These are phyloP conservation scores for Psylliodes chrysocephalus DNA, from an alignment of 2,888 invertebrate species.

Conservation along the genomic window DNA sequence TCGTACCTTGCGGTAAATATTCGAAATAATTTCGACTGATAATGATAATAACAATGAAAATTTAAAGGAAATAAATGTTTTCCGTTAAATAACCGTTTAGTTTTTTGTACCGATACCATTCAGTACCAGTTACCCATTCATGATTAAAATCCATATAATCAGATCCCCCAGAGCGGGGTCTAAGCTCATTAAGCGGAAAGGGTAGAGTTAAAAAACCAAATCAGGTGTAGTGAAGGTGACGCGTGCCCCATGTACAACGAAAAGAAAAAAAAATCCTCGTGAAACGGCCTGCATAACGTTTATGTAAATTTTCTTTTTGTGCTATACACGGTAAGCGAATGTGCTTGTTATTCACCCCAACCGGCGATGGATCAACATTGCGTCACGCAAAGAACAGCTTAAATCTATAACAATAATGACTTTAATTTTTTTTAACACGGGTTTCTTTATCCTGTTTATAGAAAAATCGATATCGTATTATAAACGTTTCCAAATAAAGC, in stretches of 20 bases:
- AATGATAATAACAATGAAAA: too few species aligned
- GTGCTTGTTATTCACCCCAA: constrained; percentile 15
- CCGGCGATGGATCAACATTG: neutral
- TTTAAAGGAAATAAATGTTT: too few species aligned
- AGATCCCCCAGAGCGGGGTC: neutral
- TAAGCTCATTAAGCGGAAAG: constrained; percentile 7
- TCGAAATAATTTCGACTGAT: too few species aligned
- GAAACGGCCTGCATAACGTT: constrained; percentile 52
- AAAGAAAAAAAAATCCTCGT: constrained; percentile 42
- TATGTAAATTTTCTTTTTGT: constrained; percentile 53
- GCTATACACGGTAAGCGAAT: neutral
- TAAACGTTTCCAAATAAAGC: too few species aligned
- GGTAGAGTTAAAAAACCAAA: constrained; percentile 1
- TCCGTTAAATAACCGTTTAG: too few species aligned
- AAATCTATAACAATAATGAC: constrained; percentile 1
- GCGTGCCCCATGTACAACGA: constrained; percentile 50
- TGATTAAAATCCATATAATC: neutral
- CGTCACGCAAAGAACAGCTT: neutral
- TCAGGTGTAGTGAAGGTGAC: constrained; percentile 47
- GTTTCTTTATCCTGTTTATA: too few species aligned
- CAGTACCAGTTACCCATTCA: neutral
- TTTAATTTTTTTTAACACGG: too few species aligned
- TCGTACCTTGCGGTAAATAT: too few species aligned
- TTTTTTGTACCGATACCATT: neutral
- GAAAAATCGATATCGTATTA: too few species aligned